Conservation (phyloP, 2,888 invertebrate species). For the Altica lythri region DNA sequence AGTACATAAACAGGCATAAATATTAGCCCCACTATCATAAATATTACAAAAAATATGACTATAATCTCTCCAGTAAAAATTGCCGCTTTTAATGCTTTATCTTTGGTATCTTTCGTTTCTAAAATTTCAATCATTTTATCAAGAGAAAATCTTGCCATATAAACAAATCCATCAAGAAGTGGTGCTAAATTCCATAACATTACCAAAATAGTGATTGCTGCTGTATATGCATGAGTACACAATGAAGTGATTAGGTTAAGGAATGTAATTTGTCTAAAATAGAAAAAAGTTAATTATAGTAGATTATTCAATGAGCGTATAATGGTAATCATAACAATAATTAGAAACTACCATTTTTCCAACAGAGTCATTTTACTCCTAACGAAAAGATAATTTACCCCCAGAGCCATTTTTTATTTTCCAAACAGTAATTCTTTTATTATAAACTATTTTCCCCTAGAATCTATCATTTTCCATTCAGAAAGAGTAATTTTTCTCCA, state of each 20-base stretch:
- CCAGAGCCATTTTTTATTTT: too few species aligned
- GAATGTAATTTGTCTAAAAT: slow-evolving; percentile 52
- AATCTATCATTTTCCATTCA: too few species aligned
- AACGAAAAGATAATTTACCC: too few species aligned
- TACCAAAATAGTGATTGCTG: slow-evolving; percentile 48
- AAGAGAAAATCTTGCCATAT: slow-evolving; percentile 49
- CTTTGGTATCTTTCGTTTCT: slow-evolving; percentile 44
- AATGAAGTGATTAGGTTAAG: slow-evolving; percentile 48
- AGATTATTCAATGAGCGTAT: neutral
- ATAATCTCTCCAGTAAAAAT: slow-evolving; percentile 50
- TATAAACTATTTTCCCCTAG: neutral
- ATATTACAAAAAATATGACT: slow-evolving; percentile 48
- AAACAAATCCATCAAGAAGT: slow-evolving; percentile 48
- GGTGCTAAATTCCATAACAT: slow-evolving; percentile 50
- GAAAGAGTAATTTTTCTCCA: too few species aligned
- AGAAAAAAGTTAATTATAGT: too few species aligned
- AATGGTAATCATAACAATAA: neutral
- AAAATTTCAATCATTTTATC: slow-evolving; percentile 54
- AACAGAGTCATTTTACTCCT: too few species aligned
- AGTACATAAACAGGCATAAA: slow-evolving; percentile 49
- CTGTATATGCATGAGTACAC: slow-evolving; percentile 49
- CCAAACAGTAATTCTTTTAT: too few species aligned
- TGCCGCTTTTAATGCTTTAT: slow-evolving; percentile 47
- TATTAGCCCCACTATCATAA: slow-evolving; percentile 50
- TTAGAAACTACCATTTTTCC: too few species aligned